Evolutionary conservation across 2,888 invertebrate species (phyloP), one percentile per base, ranked within the genome.

Genomic region (Oscheius sp.): DNA sequence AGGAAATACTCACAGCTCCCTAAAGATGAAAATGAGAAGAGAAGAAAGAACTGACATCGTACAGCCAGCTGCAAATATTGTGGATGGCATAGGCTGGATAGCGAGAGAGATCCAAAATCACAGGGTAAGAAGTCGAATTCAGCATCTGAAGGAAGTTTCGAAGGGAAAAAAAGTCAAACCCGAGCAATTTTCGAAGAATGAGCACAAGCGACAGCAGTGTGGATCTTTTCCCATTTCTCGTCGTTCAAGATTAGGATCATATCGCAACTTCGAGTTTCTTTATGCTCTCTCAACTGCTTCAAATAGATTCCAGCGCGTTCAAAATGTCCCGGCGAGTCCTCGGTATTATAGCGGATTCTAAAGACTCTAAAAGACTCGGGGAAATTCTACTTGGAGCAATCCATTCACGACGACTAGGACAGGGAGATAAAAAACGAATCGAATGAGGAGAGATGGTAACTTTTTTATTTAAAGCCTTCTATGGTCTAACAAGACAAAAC

Each of bases 1-100:
- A n/a, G n/a, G n/a, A n/a, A n/a, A n/a, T n/a, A n/a, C n/a, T n/a
- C n/a, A n/a, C n/a, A n/a, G n/a, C n/a, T n/a, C n/a, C n/a, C n/a
- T n/a, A n/a, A n/a, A n/a, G n/a, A n/a, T n/a, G n/a, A n/a, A n/a
- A n/a, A 10, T 25, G 29, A 20, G 45, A 31, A 4, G 17, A n/a
- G 61, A 39, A 29, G 45, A n/a, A 25, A 29, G 31, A 8, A 2
- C 27, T 15, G 42, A 48, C 64, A 10, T 17, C 15, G 64, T 64
- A 64, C 64, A 64, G 48, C 64, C 64, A 64, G 23, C 50, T 50
- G 48, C 48, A 31, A 10, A 64, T 31, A 17, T 48, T 42, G 15
- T 29, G 61, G 10, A 61, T 45, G 4, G 45, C 27, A 17, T 5
- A 10, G 1, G 61, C 17, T 10, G 39, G 45, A 29, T 42, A 61